These are phyloP conservation scores for Upupa epops DNA, from an alignment of 2,113 vertebrate genomes.

Conservation along the genomic window DNA sequence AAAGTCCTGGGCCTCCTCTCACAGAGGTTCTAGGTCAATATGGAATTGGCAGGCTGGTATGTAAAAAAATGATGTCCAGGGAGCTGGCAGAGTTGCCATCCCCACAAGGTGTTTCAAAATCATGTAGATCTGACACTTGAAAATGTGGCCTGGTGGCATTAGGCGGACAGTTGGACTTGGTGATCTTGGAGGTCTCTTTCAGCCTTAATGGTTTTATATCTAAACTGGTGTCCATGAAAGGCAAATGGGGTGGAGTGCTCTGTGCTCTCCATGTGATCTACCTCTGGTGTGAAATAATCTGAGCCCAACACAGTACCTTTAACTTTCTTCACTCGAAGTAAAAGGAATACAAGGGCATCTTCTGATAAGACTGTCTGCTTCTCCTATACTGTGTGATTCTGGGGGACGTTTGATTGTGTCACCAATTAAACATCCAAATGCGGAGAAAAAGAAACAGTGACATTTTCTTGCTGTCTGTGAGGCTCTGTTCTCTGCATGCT, in stretches of 20 bases:
- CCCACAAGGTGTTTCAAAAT: no score
- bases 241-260: neutral
- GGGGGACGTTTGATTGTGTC: neutral
- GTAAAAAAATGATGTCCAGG: neutral
- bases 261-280: neutral
- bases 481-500: neutral
- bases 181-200: no score
- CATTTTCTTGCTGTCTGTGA: neutral
- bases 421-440: neutral
- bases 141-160: no score
- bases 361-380: neutral
- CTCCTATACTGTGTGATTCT: accelerated
- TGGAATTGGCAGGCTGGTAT: neutral
- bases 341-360: neutral
- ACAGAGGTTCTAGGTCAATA: neutral
- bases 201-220: no score
- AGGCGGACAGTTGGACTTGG: no score
- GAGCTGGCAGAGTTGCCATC: no score
- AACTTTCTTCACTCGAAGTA: neutral
- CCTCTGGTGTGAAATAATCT: neutral
- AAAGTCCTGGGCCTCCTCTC: neutral
- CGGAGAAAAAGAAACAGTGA: neutral
- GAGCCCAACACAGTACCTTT: neutral
- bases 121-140: no score
- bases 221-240: neutral